Base-by-base conservation (phyloP, 2,797 vertebrate genomes). In the Carduelis carduelis region DNA sequence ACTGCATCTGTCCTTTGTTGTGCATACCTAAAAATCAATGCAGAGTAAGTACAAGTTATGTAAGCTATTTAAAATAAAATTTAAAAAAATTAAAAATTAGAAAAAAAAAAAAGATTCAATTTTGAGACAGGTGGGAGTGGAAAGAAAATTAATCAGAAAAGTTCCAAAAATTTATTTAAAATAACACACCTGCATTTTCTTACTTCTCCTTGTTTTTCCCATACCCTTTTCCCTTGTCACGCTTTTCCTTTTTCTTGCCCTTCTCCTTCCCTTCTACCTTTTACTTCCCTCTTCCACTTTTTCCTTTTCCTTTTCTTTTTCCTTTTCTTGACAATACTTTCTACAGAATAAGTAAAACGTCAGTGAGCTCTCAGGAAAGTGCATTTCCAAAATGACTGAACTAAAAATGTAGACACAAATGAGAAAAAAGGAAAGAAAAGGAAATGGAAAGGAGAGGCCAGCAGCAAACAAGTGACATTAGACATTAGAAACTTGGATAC, bases 191-290 rank as follows among this genome's bases (percentile, higher is more conserved):
- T 47, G 4, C 1, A 35, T n/a, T 39, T 57, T 57, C 16, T 34
- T 72, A 7, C 20, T 50, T 93, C 28, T 16, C 8, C 7, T 57
- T 65, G 3, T 15, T 34, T 41, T 34, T 17, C 7, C 14, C 14
- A 10, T 22, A 21, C 3, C 3, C 1, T 4, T 63, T 49, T 7
- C 6, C 12, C 12, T 30, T 3, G 4, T 66, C 18, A 53, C 2
- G 3, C n/a, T n/a, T 52, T 59, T 57, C 8, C 19, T 28, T 82
- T 12, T 65, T 18, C 20, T 72, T 39, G 30, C 8, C 24, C 3
- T 55, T 17, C 18, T 37, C 4, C 60, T 37, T 61, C 21, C 11
- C 53, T 50, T 41, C 11, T 30, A 12, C 6, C 1, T 32, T 35
- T 43, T 1, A 1, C 15, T 75, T 41, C 9, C 11, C 11, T 8